A percentile compares a stretch with the other conserved stretches of the same genome.
Evolutionary conservation across 2,113 vertebrate genomes (phyloP).

Genomic region (Daboia siamensis): DNA sequence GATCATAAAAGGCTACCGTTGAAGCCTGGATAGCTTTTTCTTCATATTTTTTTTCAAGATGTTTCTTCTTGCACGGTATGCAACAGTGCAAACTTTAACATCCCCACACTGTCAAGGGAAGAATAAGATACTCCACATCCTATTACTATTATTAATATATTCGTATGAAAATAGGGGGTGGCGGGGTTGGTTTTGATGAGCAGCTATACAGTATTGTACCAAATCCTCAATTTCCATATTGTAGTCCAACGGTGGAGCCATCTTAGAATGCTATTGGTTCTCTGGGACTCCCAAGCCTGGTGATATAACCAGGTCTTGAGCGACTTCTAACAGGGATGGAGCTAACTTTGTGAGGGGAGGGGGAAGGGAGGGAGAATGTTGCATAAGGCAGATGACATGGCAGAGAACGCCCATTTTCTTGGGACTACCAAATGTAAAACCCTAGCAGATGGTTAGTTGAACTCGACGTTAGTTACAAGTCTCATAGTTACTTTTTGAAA

Average conservation of each 20-base stretch:
- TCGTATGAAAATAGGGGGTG: background rate
- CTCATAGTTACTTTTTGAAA: constrained; percentile 32
- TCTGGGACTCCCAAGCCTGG: background rate
- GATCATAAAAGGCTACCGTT: background rate
- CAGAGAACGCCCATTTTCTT: background rate
- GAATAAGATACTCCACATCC: background rate
- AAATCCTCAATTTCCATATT: background rate
- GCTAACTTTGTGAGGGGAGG: background rate
- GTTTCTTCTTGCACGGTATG: background rate
- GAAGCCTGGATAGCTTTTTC: background rate
- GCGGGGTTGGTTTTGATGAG: background rate
- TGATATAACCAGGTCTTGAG: background rate
- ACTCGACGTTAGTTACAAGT: background rate
- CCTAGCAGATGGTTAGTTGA: background rate
- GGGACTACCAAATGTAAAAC: background rate
- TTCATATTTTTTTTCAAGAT: background rate
- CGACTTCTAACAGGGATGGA: background rate
- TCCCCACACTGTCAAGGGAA: background rate
- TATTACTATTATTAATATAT: background rate
- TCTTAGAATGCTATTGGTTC: background rate
- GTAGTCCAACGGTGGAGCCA: background rate
- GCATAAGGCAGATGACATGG: background rate
- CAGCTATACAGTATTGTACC: background rate
- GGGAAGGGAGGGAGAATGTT: background rate
- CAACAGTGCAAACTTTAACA: background rate